Percentiles rank a stretch among this genome's conserved stretches.
phyloP scores from a whole-genome alignment of 2,797 vertebrate species.

The Scleropages formosus region DNA sequence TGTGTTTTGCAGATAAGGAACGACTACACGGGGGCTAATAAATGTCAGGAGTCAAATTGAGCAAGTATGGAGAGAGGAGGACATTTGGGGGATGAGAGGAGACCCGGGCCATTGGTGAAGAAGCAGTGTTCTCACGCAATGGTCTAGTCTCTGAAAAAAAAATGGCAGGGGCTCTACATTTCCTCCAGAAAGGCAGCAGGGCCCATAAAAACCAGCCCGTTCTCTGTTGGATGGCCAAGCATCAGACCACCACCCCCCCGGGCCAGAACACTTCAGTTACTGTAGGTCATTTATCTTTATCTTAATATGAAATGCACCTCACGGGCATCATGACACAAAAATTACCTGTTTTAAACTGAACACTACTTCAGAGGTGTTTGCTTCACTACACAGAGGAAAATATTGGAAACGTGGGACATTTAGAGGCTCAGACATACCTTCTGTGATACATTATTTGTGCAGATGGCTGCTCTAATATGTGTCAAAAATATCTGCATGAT shows the following conservation, averaged over 20 bases:
- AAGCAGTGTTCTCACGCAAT: background rate
- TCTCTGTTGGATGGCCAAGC: background rate
- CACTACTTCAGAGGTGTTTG: no score
- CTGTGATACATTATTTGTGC: no score
- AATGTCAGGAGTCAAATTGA: background rate
- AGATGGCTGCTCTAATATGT: no score
- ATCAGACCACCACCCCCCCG: background rate
- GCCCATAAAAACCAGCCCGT: conserved; percentile 5
- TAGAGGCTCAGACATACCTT: no score
- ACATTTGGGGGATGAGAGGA: background rate
- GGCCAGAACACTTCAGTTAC: background rate
- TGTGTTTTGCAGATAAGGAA: conserved; percentile 29
- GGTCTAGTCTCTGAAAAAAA: conserved; percentile 15
- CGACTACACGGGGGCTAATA: background rate
- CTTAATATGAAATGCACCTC: background rate
- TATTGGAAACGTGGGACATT: no score
- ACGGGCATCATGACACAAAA: background rate
- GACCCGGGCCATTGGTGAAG: background rate
- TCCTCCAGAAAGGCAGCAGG: background rate
- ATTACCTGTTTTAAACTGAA: background rate
- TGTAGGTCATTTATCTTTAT: background rate
- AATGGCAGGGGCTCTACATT: background rate
- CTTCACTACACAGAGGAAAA: no score
- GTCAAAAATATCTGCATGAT: no score
- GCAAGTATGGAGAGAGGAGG: background rate